phyloP scores from a whole-genome alignment of 2,888 invertebrate genomes.

The Capitulum mitella region DNA sequence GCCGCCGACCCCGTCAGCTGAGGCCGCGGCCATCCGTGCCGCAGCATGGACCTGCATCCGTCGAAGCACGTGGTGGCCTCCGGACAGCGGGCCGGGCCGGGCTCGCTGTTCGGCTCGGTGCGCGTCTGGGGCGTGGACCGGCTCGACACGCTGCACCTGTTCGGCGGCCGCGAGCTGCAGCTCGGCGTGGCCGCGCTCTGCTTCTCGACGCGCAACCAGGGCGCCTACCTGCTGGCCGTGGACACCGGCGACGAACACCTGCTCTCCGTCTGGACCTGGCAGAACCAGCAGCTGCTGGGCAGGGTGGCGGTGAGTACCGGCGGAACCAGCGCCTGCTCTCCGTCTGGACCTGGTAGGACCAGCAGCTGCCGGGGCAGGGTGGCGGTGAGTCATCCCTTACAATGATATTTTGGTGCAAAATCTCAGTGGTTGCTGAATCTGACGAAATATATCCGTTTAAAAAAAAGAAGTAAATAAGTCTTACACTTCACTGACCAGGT shows the following conservation, averaged over 20 bases:
- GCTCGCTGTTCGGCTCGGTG: conserved; percentile 59
- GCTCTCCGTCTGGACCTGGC: conserved; percentile 91
- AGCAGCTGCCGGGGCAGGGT: conserved; percentile 86
- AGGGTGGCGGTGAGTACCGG: conserved; percentile 74
- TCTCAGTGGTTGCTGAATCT: no score
- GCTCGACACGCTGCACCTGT: conserved; percentile 76
- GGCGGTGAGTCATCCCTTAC: conserved; percentile 81
- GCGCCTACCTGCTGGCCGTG: conserved; percentile 79
- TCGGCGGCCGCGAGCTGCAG: conserved; percentile 84
- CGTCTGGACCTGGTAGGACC: conserved; percentile 95
- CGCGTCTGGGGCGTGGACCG: conserved; percentile 88
- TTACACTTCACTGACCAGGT: no score
- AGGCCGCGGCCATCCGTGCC: neutral
- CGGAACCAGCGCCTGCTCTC: conserved; percentile 75
- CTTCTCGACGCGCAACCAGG: conserved; percentile 78
- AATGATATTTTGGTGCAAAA: no score
- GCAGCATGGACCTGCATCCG: conserved; percentile 79
- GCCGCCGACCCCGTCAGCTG: no score
- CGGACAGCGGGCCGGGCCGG: conserved; percentile 72
- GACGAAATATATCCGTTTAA: no score
- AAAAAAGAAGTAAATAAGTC: no score
- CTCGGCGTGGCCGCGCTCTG: conserved; percentile 79
- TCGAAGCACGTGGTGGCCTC: conserved; percentile 81
- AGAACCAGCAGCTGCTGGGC: conserved; percentile 83
- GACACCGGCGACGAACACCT: conserved; percentile 84